Conservation (phyloP, 2,113 vertebrate genomes). For the Cephalopterus ornatus region DNA sequence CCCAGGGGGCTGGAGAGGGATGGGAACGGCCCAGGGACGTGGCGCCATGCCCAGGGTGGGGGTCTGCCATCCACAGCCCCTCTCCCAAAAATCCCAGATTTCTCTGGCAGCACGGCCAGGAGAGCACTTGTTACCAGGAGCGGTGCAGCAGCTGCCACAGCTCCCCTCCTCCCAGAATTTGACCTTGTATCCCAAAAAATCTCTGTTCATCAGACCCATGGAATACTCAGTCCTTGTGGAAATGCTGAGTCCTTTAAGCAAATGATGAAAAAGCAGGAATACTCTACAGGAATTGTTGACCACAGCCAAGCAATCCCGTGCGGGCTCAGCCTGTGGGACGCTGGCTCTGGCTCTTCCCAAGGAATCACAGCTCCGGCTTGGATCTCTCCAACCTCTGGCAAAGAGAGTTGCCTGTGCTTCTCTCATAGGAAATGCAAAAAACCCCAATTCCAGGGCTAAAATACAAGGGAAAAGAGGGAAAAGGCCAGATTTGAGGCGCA, state of each 20-base stretch:
- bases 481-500: fast-evolving
- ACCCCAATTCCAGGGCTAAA: fast-evolving
- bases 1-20: fast-evolving
- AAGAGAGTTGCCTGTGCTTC: neutral
- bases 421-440: fast-evolving
- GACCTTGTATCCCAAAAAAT: neutral
- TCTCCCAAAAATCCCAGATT: neutral
- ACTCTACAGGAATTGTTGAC: fast-evolving
- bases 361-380: neutral
- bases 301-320: fast-evolving
- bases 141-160: fast-evolving
- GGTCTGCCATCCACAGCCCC: neutral
- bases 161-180: neutral
- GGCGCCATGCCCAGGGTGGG: fast-evolving
- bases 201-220: fast-evolving
- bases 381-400: neutral
- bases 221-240: neutral
- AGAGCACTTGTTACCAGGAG: neutral
- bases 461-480: neutral
- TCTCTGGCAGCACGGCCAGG: neutral
- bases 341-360: neutral
- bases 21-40: neutral
- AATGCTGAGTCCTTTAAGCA: neutral
- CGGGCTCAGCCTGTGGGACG: neutral
- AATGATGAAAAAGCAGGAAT: neutral